Evolutionary conservation across 2,797 vertebrate species (phyloP).

Genomic region (Coregonus suidteri): DNA sequence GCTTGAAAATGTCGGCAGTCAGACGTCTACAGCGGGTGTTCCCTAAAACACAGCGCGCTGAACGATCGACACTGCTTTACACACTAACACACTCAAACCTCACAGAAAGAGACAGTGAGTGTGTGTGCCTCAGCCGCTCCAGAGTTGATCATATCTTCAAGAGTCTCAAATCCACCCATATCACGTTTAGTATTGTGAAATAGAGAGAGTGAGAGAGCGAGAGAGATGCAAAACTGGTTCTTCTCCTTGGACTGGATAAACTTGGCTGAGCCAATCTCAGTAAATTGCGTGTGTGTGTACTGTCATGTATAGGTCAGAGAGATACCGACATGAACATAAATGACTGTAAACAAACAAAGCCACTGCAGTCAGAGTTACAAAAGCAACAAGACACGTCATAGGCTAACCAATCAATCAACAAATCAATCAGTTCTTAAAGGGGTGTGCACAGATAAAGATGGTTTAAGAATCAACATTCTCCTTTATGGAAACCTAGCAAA

Average conservation of each 20-base stretch:
- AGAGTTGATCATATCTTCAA: not conserved
- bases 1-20: too few relatives aligned
- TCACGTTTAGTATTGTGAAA: not conserved
- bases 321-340: not conserved
- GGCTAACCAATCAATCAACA: not conserved
- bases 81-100: too few relatives aligned
- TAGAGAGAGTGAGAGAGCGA: too few relatives aligned
- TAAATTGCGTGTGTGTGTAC: not conserved
- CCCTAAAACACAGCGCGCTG: too few relatives aligned
- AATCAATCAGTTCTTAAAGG: not conserved
- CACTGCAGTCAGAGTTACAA: not conserved
- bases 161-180: not conserved
- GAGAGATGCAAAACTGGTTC: too few relatives aligned
- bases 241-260: constrained; percentile 19
- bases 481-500: not conserved
- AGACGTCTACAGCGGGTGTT: too few relatives aligned
- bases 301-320: not conserved
- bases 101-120: constrained; percentile 26
- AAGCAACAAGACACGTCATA: not conserved
- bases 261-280: not conserved
- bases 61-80: too few relatives aligned
- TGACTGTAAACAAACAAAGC: not conserved
- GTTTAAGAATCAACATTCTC: not conserved
- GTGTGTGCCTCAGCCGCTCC: constrained; percentile 3
- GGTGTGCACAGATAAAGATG: not conserved